These are phyloP conservation scores for Drosophila bipectinata DNA, from an alignment of 1,140 invertebrate species.

Conservation along the genomic window DNA sequence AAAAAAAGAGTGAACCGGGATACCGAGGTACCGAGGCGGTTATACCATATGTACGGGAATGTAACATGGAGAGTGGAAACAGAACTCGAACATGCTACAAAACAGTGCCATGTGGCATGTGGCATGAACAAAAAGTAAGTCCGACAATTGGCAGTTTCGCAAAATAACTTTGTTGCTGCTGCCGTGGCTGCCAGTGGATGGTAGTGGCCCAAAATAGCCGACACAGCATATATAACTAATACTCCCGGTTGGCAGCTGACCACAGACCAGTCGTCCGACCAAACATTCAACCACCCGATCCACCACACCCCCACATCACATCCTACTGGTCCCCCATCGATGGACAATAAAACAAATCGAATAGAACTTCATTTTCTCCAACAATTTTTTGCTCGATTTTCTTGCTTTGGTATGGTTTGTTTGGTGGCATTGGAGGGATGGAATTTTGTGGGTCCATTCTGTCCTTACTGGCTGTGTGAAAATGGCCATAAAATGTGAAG, in stretches of 20 bases:
- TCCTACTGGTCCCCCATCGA: conserved; percentile 14
- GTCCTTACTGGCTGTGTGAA: conserved; percentile 43
- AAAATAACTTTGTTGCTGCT: conserved; percentile 63
- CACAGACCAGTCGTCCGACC: conserved; percentile 36
- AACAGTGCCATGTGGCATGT: conserved; percentile 43
- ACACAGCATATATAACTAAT: conserved; percentile 76
- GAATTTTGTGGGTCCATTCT: conserved; percentile 29
- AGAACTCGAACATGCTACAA: conserved; percentile 17
- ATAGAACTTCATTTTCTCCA: conserved; percentile 70
- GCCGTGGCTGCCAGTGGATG: conserved; percentile 25
- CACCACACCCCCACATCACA: conserved; percentile 7
- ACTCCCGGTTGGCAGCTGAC: conserved; percentile 72
- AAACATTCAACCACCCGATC: conserved; percentile 26
- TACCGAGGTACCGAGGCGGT: neutral
- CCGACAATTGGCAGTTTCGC: conserved; percentile 73
- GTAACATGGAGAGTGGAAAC: conserved; percentile 4
- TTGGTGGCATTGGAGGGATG: neutral
- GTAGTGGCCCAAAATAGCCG: conserved; percentile 42
- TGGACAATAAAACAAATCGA: conserved; percentile 80
- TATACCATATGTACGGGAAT: conserved; percentile 3
- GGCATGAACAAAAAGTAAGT: conserved; percentile 55
- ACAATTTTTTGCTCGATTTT: conserved; percentile 31
- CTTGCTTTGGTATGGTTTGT: conserved; percentile 9
- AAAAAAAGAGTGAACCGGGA: conserved; percentile 1
- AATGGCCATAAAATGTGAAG: conserved; percentile 70